Percentiles rank a stretch among this genome's conserved stretches.
These are phyloP conservation scores for Acleris sparsana DNA, from an alignment of 2,888 invertebrate species.

Conservation along the genomic window DNA sequence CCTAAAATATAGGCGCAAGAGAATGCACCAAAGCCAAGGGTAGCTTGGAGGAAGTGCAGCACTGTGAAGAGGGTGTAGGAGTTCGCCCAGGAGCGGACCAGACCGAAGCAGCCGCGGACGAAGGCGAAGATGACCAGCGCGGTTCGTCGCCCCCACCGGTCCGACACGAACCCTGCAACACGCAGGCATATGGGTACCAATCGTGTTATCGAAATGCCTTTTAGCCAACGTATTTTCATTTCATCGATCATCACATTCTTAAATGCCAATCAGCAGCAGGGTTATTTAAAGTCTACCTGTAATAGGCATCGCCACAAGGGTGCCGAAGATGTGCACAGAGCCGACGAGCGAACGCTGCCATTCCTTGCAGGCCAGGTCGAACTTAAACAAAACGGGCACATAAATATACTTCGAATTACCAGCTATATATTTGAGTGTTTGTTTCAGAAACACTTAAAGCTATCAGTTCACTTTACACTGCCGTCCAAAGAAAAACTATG, in stretches of 20 bases:
- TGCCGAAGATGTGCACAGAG: conserved; percentile 86
- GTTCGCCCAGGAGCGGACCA: conserved; percentile 82
- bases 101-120: conserved; percentile 85
- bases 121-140: conserved; percentile 82
- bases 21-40: conserved; percentile 86
- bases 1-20: conserved; percentile 87
- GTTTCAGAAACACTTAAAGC: no score
- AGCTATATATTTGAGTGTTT: neutral
- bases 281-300: conserved; percentile 16
- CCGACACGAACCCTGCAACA: conserved; percentile 85
- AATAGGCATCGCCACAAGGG: conserved; percentile 51
- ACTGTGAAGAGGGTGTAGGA: conserved; percentile 86
- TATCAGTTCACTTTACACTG: no score
- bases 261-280: no score
- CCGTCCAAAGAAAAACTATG: no score
- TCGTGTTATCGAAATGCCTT: no score
- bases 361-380: conserved; percentile 84
- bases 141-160: conserved; percentile 86
- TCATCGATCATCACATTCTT: no score
- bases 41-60: conserved; percentile 87
- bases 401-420: neutral
- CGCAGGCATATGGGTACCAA: neutral
- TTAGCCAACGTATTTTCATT: no score
- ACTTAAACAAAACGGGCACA: conserved; percentile 63
- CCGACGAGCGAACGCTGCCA: conserved; percentile 89